phyloP scores from a whole-genome alignment of 2,888 invertebrate genomes.

The Lacanobia wlatinum region DNA sequence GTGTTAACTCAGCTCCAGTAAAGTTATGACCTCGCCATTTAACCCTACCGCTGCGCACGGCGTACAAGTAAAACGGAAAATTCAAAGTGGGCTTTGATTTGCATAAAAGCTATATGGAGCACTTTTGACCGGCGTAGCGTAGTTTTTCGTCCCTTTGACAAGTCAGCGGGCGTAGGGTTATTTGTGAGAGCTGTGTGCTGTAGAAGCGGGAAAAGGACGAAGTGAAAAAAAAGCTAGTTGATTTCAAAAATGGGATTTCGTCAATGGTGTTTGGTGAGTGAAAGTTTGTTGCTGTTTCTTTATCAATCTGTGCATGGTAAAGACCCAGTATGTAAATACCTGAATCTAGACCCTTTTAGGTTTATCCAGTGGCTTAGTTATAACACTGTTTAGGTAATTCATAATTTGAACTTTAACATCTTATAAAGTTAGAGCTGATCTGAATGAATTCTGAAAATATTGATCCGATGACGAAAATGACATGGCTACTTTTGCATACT shows the following conservation, averaged over 20 bases:
- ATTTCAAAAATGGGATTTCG: constrained; percentile 9
- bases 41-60: constrained; percentile 49
- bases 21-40: constrained; percentile 56
- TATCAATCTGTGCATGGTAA: no score
- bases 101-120: constrained; percentile 63
- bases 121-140: constrained; percentile 67
- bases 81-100: constrained; percentile 65
- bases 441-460: no score
- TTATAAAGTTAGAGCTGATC: no score
- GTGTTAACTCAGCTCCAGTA: constrained; percentile 39
- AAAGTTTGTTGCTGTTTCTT: no score
- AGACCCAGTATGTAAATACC: no score
- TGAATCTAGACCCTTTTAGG: no score
- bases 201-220: constrained; percentile 17
- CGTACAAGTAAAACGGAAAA: constrained; percentile 57
- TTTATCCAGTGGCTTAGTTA: no score
- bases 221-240: background rate
- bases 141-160: constrained; percentile 63
- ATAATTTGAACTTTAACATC: no score
- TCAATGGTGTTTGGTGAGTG: constrained; percentile 8
- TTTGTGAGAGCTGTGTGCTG: constrained; percentile 41
- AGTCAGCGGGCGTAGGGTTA: constrained; percentile 58
- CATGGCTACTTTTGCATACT: no score
- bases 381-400: no score
- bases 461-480: no score